Evolutionary conservation across 2,888 invertebrate genomes (phyloP), one percentile per base, ranked within the genome.

Genomic region (Ecliptopera silaceata): DNA sequence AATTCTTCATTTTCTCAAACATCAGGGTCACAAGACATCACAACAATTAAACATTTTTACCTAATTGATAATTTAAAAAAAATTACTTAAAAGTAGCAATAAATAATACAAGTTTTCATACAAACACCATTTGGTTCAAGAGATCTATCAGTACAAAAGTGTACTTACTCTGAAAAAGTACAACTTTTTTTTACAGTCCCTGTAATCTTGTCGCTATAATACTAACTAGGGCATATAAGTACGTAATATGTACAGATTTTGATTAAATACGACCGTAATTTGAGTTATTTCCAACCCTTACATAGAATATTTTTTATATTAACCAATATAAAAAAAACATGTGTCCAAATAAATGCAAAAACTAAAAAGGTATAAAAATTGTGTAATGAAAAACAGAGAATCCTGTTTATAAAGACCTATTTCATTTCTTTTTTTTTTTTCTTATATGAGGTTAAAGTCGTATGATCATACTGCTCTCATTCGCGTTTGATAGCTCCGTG

Each of bases 181-280:
- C 72, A 63, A 68, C 56, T 64, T 71, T 68, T 79, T 75, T 82
- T 79, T 79, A 77, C 79, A 84, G 75, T 86, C 86, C 86, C 88
- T 88, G 88, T 88, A 87, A 74, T 82, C 46, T 57, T 52, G 32
- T 56, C 32, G 51, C 44, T 20, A 29, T 55, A 57, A 26, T 36
- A 42, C 38, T 43, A 39, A 53, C 10, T 36, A 36, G 15, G 15
- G 15, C 36, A 36, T 15, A 36, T 12, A 34, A 15, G 15, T 36
- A 36, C 15, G 20, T 48, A 29, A 29, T 38, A 47, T 38, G 39
- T 48, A 39, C 31, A 49, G 11, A 48, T 12, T 39, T 29, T 12
- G 2, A 43, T 34, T 43, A 22, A 36, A n/a, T 31, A 31, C 31
- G 3, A 29, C 10, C 10, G 12, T n/a, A 29, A 3, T 8, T 13